These are phyloP conservation scores for Piaya cayana DNA, from an alignment of 2,113 vertebrate genomes.

Conservation along the genomic window DNA sequence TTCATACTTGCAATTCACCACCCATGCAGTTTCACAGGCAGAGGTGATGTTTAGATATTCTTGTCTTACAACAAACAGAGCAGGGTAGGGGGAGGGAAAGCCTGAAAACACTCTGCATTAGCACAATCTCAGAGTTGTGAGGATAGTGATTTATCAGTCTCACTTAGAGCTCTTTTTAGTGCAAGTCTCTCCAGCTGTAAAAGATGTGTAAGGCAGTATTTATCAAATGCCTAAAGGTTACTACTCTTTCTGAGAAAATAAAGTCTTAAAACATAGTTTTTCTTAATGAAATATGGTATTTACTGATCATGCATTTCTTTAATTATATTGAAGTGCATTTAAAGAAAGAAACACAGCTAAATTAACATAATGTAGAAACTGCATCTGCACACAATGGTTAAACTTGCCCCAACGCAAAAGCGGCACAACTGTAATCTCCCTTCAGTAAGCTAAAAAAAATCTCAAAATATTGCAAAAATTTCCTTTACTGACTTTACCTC, in stretches of 20 bases:
- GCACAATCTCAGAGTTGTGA: background rate
- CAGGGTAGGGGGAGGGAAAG: accelerated
- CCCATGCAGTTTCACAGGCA: constrained; percentile 69
- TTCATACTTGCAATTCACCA: constrained; percentile 60
- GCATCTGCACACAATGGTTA: background rate
- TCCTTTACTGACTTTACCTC: background rate
- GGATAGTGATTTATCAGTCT: background rate
- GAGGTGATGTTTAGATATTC: constrained; percentile 54
- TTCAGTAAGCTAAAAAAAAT: background rate
- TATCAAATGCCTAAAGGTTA: background rate
- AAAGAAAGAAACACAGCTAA: background rate
- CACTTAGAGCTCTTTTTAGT: background rate
- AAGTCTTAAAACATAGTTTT: background rate
- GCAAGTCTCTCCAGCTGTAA: background rate
- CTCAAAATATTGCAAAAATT: background rate
- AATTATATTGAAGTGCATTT: background rate
- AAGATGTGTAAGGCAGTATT: background rate
- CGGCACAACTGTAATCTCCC: background rate
- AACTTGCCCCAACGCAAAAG: background rate
- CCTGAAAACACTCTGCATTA: background rate
- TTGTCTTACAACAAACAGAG: constrained; percentile 50
- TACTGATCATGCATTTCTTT: background rate
- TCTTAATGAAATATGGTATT: background rate
- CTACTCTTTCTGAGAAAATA: background rate
- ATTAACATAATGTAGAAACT: background rate